Evolutionary conservation across 2,888 invertebrate species (phyloP).

Genomic region (Glyphotaelius pellucidus): DNA sequence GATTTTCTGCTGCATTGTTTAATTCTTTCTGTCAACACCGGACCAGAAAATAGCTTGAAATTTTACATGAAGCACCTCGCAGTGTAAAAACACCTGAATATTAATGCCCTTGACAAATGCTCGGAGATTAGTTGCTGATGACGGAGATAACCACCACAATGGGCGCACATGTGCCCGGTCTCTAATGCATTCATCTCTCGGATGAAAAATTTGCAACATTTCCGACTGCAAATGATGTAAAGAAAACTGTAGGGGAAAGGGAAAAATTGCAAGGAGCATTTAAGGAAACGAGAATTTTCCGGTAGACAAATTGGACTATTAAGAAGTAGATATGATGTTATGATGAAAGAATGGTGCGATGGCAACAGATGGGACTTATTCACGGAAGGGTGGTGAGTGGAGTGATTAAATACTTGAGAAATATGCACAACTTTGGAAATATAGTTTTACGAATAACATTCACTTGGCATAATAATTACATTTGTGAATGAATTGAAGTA

Average conservation of each 20-base stretch:
- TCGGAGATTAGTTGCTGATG: background rate
- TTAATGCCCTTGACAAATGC: background rate
- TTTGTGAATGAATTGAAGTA: too few relatives aligned
- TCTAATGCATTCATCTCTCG: slow-evolving; percentile 5
- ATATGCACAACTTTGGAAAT: background rate
- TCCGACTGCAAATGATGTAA: slow-evolving; percentile 15
- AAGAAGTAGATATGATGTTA: background rate
- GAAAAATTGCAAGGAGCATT: slow-evolving; percentile 2
- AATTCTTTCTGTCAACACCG: background rate
- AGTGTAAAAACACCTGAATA: slow-evolving; percentile 13
- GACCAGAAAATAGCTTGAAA: background rate
- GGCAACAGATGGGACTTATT: slow-evolving; percentile 2
- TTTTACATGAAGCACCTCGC: background rate
- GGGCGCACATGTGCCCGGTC: slow-evolving; percentile 11
- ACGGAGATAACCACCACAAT: background rate
- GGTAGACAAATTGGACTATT: background rate
- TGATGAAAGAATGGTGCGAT: background rate
- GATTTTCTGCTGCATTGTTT: background rate
- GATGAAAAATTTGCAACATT: slow-evolving; percentile 10
- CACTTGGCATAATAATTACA: too few relatives aligned
- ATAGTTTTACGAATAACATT: too few relatives aligned
- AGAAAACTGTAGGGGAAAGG: background rate
- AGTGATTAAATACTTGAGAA: background rate
- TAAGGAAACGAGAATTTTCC: slow-evolving; percentile 18
- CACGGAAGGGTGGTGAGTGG: background rate